Evolutionary conservation across 2,888 invertebrate species (phyloP), one percentile per base, ranked within the genome.

Genomic region (Ophion costatus): DNA sequence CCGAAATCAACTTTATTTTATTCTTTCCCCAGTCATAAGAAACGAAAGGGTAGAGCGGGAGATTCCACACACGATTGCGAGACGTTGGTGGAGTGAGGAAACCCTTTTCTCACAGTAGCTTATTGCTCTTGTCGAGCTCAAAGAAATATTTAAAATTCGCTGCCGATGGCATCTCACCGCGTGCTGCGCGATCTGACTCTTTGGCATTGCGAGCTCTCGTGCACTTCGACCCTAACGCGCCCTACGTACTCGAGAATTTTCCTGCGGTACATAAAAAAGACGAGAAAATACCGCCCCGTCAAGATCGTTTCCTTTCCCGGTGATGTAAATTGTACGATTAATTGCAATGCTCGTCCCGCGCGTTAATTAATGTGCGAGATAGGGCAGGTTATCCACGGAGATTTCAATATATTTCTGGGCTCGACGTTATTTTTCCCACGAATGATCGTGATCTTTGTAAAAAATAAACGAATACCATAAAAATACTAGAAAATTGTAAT

Each of bases 311-410:
- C 51, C 61, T 70, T 81, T 7, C 9, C 80, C 73, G 61, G 14
- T 7, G 69, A 75, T 69, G 75, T 56, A 81, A 81, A 81, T 81
- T 81, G 61, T 67, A 57, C 67, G 67, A 74, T 74, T 80, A 67
- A 80, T 80, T 45, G 67, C 29, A n/a, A 17, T 7, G 67, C 57
- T 80, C 74, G 59, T 81, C 51, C 66, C 42, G 63, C 51, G 51
- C 69, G 61, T 64, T 75, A 75, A 75, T 81, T 57, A 75, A 17
- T 22, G 33, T n/a, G 17, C 20, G 33, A 59, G 66, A 80, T 80
- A 74, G n/a, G 74, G 17, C 29, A 42, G 59, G 57, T 67, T 57
- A 56, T 67, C 45, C 71, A 73, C 56, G 42, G 17, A 45, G 38
- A 38, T 38, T 38, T 38, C 38, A 38, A 38, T 38, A 6, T 4